Base-by-base conservation (phyloP, 2,797 vertebrate genomes). In the Australoheros facetus region DNA sequence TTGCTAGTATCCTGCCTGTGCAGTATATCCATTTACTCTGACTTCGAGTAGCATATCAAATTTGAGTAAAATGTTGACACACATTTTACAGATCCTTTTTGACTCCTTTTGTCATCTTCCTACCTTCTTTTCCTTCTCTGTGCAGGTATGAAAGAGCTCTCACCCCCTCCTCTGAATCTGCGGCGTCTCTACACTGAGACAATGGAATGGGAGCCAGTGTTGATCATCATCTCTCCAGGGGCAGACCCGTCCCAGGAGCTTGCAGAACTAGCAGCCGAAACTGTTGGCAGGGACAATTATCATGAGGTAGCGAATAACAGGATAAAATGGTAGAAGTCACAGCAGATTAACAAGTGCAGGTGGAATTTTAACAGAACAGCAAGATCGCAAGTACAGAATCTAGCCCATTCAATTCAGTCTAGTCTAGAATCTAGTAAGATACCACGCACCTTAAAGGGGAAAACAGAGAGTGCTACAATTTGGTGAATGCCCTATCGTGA, bases 201-300 rank as follows among this genome's bases (percentile, higher is more conserved):
- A 0, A 62, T 98, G 77, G 97, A 98, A 91, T 95, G 93, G 73
- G 98, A 99, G 78, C 98, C 98, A 0, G 88, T 99, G 87, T 94
- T 99, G 89, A 97, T 99, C 71, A 97, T 99, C 88, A 99, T 98
- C 94, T 99, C 98, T 77, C 97, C 98, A 8, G 98, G 98, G 64
- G 98, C 98, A 39, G 98, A 99, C 91, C 98, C 98, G 13, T 99
- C 98, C 82, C 98, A 99, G 92, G 98, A 99, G 83, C 94, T 99
- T 37, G 96, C 97, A 78, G 98, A 99, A 85, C 96, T 99, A 34
- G 98, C 98, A 62, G 92, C 89, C 56, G 92, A 96, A 85, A 97
- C 96, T 23, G 92, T 96, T 86, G 96, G 95, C 55, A 94, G 95
- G 30, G 97, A 96, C 51, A 95, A 93, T 92, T 99, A 98, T 85